Percentiles rank a stretch among this genome's conserved stretches.
phyloP scores from a whole-genome alignment of 2,888 invertebrate species.

The Thumatha senex region DNA sequence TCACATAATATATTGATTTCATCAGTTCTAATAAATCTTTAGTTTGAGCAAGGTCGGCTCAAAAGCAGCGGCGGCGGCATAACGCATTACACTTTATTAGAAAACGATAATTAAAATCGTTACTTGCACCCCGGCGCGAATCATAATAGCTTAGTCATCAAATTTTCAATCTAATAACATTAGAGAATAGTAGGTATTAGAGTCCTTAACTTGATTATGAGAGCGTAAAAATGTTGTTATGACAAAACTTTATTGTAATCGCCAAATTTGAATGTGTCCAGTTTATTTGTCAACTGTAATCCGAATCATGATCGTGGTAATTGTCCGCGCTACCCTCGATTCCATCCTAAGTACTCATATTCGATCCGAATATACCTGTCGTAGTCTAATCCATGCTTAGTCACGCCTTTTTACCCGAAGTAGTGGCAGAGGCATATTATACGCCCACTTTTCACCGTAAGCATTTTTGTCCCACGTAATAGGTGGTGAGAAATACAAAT shows the following conservation, averaged over 20 bases:
- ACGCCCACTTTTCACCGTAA: too few relatives aligned
- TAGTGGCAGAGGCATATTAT: too few relatives aligned
- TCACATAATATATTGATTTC: conserved; percentile 2
- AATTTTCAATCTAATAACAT: not conserved
- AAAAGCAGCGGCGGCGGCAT: not conserved
- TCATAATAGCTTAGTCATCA: not conserved
- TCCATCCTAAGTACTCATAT: too few relatives aligned
- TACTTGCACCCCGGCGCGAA: conserved; percentile 4
- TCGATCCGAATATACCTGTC: too few relatives aligned
- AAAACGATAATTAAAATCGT: conserved; percentile 4
- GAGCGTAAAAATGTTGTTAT: not conserved
- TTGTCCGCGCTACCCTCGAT: too few relatives aligned
- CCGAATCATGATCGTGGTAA: too few relatives aligned
- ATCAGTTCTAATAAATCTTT: conserved; percentile 3
- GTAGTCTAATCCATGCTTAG: too few relatives aligned
- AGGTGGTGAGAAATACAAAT: too few relatives aligned
- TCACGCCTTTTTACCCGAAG: too few relatives aligned
- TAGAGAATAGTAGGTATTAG: conserved; percentile 15
- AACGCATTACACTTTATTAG: conserved; percentile 3
- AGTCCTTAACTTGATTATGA: not conserved
- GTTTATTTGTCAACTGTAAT: too few relatives aligned
- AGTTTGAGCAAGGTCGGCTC: conserved; percentile 1
- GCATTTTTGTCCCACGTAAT: too few relatives aligned
- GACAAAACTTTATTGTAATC: not conserved
- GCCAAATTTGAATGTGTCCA: not conserved